Percentiles rank a stretch among this genome's conserved stretches.
Conservation (phyloP, 30 jellyfish, hydroid and myxozoan species). For the Pseudorhiza aurosa region DNA sequence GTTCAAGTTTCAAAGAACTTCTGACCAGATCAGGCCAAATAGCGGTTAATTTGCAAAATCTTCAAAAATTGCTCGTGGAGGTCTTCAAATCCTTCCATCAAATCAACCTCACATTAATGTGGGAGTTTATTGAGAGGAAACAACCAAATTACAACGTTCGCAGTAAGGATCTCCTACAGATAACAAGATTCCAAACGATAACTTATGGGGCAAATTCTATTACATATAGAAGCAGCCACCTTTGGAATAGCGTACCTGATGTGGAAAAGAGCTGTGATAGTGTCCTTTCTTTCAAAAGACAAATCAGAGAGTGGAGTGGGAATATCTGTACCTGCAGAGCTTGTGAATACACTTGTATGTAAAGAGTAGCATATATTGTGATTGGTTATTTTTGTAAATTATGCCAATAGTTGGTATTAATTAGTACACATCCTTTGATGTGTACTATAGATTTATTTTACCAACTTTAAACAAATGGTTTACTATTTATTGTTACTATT, state of each 20-base stretch:
- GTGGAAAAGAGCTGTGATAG: neutral
- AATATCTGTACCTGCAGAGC: slow-evolving; percentile 9
- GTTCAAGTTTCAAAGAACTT: slow-evolving; percentile 29
- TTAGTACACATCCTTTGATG: too few species aligned
- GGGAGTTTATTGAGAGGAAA: neutral
- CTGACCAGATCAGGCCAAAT: slow-evolving; percentile 20
- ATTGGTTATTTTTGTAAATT: neutral
- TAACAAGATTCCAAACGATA: neutral
- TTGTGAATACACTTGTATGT: neutral
- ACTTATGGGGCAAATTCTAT: slow-evolving; percentile 1
- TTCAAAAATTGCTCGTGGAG: neutral
- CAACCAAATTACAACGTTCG: slow-evolving; percentile 2
- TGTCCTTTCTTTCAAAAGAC: neutral
- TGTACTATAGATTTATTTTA: too few species aligned
- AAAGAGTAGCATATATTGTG: neutral
- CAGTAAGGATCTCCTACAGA: neutral
- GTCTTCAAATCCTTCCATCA: neutral
- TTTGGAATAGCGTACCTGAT: neutral
- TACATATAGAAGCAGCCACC: too few species aligned
- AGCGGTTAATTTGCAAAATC: neutral
- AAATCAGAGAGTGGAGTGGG: neutral
- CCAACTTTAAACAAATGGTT: too few species aligned
- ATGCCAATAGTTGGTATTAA: too few species aligned
- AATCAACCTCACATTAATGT: neutral
- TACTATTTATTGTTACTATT: too few species aligned